These are phyloP conservation scores for Clavelina lepadiformis DNA, from an alignment of 23 tunicate genomes.

Conservation along the genomic window DNA sequence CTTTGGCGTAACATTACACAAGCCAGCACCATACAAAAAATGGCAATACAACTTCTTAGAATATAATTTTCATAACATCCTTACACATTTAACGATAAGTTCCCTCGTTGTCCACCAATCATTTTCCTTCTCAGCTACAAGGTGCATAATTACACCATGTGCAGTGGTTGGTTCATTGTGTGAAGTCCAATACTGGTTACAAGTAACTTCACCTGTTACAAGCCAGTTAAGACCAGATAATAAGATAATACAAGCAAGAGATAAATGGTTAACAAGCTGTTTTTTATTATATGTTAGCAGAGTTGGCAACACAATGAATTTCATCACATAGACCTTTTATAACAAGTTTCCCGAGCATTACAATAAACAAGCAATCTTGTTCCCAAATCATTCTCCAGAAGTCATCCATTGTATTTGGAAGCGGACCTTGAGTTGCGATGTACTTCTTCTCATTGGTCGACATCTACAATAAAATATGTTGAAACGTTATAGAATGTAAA, in stretches of 20 bases:
- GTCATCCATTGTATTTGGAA: constrained; percentile 86
- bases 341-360: constrained; percentile 40
- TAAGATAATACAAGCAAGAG: too few relatives aligned
- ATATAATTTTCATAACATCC: too few relatives aligned
- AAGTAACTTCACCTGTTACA: constrained; percentile 84
- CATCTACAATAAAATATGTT: too few relatives aligned
- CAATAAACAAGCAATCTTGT: constrained; percentile 62
- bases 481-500: too few relatives aligned
- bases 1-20: too few relatives aligned
- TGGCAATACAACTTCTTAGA: too few relatives aligned
- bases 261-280: too few relatives aligned
- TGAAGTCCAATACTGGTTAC: constrained; percentile 99
- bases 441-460: constrained; percentile 65
- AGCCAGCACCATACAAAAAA: too few relatives aligned
- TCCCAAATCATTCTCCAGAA: constrained; percentile 98
- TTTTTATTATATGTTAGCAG: too few relatives aligned
- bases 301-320: too few relatives aligned
- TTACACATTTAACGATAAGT: constrained; percentile 57
- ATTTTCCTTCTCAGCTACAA: constrained; percentile 66
- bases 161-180: constrained; percentile 75
- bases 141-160: constrained; percentile 50
- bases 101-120: constrained; percentile 90
- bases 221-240: too few relatives aligned
- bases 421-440: constrained; percentile 91
- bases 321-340: neutral